phyloP scores from a whole-genome alignment of 2,113 vertebrate genomes.

The Columba janthina region DNA sequence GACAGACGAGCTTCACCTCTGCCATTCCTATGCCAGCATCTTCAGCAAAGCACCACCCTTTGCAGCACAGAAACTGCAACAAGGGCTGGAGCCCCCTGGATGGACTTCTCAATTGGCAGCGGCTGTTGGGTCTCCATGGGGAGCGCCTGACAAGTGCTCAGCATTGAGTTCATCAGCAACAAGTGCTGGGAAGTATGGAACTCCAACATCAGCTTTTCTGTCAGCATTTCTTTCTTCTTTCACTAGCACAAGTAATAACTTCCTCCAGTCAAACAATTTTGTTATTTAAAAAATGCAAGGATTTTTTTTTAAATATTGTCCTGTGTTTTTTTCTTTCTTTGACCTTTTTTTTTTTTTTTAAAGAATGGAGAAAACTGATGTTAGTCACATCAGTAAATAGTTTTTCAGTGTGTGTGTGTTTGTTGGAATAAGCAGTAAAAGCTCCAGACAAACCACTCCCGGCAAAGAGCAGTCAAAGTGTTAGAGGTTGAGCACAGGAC shows the following conservation, averaged over 20 bases:
- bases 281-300: neutral
- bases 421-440: neutral
- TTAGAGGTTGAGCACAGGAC: neutral
- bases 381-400: neutral
- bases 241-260: neutral
- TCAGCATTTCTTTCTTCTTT: neutral
- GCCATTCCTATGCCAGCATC: neutral
- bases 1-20: neutral
- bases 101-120: neutral
- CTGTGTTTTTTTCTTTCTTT: neutral
- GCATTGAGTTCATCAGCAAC: neutral
- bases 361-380: neutral
- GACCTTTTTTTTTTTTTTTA: neutral
- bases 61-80: neutral
- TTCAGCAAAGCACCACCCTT: neutral
- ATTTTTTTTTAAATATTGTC: neutral
- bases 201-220: neutral
- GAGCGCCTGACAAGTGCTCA: neutral
- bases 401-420: neutral
- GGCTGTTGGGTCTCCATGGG: neutral
- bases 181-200: neutral
- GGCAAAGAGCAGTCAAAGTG: neutral
- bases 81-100: neutral
- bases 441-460: constrained; percentile 16
- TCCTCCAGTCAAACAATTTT: neutral